phyloP scores from a whole-genome alignment of 2,113 vertebrate species.

The Mixornis gularis region DNA sequence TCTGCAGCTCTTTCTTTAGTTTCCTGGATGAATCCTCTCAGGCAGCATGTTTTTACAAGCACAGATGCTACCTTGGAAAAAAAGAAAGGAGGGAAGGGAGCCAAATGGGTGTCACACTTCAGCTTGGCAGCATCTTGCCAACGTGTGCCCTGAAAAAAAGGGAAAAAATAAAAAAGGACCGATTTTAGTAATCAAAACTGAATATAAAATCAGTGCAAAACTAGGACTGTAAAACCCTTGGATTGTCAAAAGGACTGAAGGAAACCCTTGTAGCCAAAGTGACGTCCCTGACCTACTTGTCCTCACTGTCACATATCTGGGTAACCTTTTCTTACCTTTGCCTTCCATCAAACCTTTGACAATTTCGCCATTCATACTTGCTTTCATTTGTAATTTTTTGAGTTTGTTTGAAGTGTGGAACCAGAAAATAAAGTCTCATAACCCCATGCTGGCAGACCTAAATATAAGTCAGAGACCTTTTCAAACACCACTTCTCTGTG shows the following conservation, averaged over 20 bases:
- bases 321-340: background rate
- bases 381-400: background rate
- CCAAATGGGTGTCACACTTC: background rate
- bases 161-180: background rate
- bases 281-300: background rate
- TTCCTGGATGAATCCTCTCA: constrained; percentile 7
- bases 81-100: background rate
- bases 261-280: background rate
- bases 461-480: background rate
- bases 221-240: background rate
- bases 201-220: background rate
- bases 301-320: background rate
- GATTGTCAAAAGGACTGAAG: background rate
- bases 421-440: background rate
- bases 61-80: constrained; percentile 24
- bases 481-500: background rate
- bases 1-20: constrained; percentile 27
- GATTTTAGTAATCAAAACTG: background rate
- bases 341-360: background rate
- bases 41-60: constrained; percentile 20
- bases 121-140: background rate
- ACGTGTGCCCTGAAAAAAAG: background rate
- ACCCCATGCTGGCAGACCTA: background rate
- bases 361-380: constrained; percentile 1
- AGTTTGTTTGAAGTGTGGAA: constrained; percentile 15